A percentile compares a stretch with the other conserved stretches of the same genome.
Evolutionary conservation across 1,140 invertebrate genomes (phyloP).

Genomic region (Pseudomyrmex dendroicus): DNA sequence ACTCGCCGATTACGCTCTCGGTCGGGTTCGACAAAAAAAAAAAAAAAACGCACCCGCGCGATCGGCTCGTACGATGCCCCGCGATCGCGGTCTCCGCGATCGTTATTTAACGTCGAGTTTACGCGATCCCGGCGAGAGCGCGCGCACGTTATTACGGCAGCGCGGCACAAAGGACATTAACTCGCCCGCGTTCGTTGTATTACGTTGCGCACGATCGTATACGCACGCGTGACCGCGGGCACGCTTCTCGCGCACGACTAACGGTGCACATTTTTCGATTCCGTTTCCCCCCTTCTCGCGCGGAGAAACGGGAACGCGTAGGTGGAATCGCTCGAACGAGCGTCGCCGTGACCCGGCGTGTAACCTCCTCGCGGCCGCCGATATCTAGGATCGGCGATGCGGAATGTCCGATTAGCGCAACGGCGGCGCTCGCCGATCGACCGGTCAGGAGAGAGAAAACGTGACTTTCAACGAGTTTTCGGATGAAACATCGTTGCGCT

Average conservation of each 20-base stretch:
- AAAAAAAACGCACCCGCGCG: conserved; percentile 16
- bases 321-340: conserved; percentile 69
- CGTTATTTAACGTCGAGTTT: conserved; percentile 41
- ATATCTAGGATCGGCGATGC: conserved; percentile 77
- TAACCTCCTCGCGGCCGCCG: conserved; percentile 72
- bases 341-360: conserved; percentile 73
- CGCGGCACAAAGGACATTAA: conserved; percentile 69
- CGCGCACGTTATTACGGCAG: conserved; percentile 22
- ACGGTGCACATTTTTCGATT: conserved; percentile 73
- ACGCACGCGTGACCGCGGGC: conserved; percentile 63
- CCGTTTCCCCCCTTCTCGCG: conserved; percentile 31
- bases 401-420: conserved; percentile 75
- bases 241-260: conserved; percentile 66
- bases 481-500: too few relatives aligned
- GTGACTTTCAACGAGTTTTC: background rate
- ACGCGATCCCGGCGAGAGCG: background rate
- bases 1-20: conserved; percentile 11
- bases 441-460: conserved; percentile 13
- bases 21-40: conserved; percentile 18
- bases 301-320: conserved; percentile 52
- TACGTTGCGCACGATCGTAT: background rate
- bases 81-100: background rate
- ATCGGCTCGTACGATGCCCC: background rate
- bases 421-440: conserved; percentile 63
- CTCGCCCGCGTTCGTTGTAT: conserved; percentile 36